Base-by-base conservation (phyloP, 1,140 invertebrate species). In the Copidosoma floridanum region DNA sequence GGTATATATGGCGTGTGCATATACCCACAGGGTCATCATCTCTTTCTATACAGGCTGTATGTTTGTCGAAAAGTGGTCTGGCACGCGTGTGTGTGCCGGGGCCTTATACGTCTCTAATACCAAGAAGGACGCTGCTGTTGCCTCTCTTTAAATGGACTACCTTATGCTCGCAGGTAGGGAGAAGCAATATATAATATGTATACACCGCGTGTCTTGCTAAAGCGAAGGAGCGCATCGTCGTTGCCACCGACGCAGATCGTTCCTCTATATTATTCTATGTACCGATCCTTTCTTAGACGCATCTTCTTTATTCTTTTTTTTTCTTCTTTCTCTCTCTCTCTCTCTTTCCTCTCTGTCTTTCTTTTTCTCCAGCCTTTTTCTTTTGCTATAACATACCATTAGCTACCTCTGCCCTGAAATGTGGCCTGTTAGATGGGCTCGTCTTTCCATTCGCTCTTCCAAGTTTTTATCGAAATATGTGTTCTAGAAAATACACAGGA, bases 61-160 rank as follows among this genome's bases (percentile, higher is more conserved):
- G 58, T 61, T 61, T 61, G 54, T 61, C 52, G 58, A 61, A 61
- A 61, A 61, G 58, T 61, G 41, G 48, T n/a, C n/a, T n/a, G n/a
- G n/a, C n/a, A n/a, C n/a, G n/a, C n/a, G n/a, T n/a, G n/a, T n/a
- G 48, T 21, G 50, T 32, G 29, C 29, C 43, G 51, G 58, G 50
- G 7, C 51, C 44, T 52, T 44, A 10, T 14, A 38, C 12, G 58
- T 52, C 52, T 61, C 58, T 61, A 61, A 61, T 61, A 61, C 58
- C 58, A 61, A 46, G 58, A 61, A 61, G 58, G 52, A 61, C 52
- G 26, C 51, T 48, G n/a, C n/a, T n/a, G n/a, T n/a, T n/a, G 58
- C 44, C 44, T 52, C 51, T 48, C 58, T 61, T 61, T 61, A 61
- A 61, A 60, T 55, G 58, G 58, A 61, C 58, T 61, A 35, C 32